A percentile compares a stretch with the other conserved stretches of the same genome.
phyloP scores from a whole-genome alignment of 1,140 invertebrate genomes.

The Eufriesea mexicana region DNA sequence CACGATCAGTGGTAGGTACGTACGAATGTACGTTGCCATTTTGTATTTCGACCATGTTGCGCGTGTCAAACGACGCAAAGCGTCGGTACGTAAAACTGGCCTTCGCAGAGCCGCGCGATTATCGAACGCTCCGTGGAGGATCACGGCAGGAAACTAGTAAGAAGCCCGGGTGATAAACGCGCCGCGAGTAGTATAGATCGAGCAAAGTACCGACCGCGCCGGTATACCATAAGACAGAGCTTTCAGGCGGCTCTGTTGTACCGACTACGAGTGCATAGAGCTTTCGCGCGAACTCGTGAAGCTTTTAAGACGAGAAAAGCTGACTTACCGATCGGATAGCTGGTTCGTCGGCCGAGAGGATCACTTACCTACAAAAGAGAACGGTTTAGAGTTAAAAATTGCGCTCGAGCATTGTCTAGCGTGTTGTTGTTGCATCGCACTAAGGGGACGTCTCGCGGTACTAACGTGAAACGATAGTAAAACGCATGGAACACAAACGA shows the following conservation, averaged over 20 bases:
- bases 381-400: conserved; percentile 5
- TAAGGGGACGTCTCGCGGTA: conserved; percentile 6
- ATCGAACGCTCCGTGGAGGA: background rate
- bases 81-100: background rate
- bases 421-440: conserved; percentile 41
- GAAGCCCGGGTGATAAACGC: background rate
- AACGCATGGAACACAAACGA: conserved; percentile 24
- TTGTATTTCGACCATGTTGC: too few species aligned
- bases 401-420: too few species aligned
- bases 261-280: conserved; percentile 35
- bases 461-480: background rate
- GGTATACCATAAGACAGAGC: conserved; percentile 6
- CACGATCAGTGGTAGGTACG: background rate
- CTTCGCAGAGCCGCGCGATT: background rate
- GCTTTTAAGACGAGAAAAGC: conserved; percentile 50
- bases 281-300: conserved; percentile 39
- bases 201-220: conserved; percentile 22
- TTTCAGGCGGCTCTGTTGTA: conserved; percentile 13
- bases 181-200: conserved; percentile 40
- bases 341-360: conserved; percentile 13
- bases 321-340: conserved; percentile 60
- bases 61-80: background rate
- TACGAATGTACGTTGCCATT: too few species aligned
- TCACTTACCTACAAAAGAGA: conserved; percentile 68
- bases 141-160: background rate